Evolutionary conservation across 2,888 invertebrate genomes (phyloP), one percentile per base, ranked within the genome.

Genomic region (Anarsia innoxiella): DNA sequence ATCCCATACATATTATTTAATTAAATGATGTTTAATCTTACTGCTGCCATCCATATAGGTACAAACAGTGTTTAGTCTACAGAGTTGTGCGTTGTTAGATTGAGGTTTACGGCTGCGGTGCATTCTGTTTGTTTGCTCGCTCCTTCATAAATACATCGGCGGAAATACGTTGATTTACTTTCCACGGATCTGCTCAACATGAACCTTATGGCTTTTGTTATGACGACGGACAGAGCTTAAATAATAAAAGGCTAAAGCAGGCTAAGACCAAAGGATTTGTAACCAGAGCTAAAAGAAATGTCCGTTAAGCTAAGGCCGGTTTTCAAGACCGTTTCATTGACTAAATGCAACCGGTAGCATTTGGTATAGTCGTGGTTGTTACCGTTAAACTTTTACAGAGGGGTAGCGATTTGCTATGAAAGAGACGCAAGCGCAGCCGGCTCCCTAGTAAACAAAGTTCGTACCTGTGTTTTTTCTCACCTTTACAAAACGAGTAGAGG

Each of bases 61-160:
- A n/a, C n/a, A n/a, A n/a, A n/a, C n/a, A n/a, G 60, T 75, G 77
- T 78, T 78, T 74, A 77, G 75, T 77, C 72, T 78, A 59, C 65
- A 45, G 42, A 15, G 45, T 53, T 56, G 47, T 57, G 59, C 67
- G 63, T 66, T 61, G 59, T 49, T 49, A 53, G 62, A 59, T 66
- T 61, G 48, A 45, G 63, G 59, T 69, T 65, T 61, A 59, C 56
- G 59, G 57, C 53, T 59, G 57, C 46, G 48, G 53, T 51, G 50
- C 53, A 57, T 52, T 59, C 39, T 42, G 55, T 68, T 62, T 69
- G 64, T 71, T 76, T 66, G 63, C 52, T 41, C 45, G 51, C 48
- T 61, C 65, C 66, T 69, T 66, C 59, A 59, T 56, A 56, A 60
- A 57, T 55, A 48, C 43, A 51, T 52, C 45, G 35, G 40, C 39